Evolutionary conservation across 2,888 invertebrate genomes (phyloP), one percentile per base, ranked within the genome.

Genomic region (Morinoia aosen): DNA sequence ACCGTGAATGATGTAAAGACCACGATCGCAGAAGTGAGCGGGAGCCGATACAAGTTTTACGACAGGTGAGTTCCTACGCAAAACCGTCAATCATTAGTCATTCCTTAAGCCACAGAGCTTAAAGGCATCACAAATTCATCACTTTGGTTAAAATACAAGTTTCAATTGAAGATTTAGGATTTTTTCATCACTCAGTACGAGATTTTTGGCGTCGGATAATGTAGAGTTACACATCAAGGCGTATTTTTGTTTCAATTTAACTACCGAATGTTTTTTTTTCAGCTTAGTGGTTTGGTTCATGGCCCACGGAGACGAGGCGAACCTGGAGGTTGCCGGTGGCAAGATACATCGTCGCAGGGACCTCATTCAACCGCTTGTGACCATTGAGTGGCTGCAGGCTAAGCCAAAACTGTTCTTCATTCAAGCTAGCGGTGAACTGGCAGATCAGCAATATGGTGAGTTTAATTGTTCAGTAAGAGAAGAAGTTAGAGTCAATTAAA

Each of bases 331-430:
- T 40, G 95, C 93, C 64, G 94, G 95, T 48, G 96, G 96, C 3
- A 40, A 93, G 58, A 96, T 96, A 16, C 95, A 96, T 48, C 88
- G 96, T 0, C 95, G 95, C 3, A 19, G 91, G 3, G 96, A 96
- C 39, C 94, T 96, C 95, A 96, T 96, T 12, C 91, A 96, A 5
- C 96, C 96, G 8, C 96, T 96, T 95, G 95, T 94, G 33, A 94
- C 96, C 12, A 96, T 96, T 40, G 95, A 95, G 57, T 96, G 96
- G 96, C 95, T 96, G 40, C 40, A 64, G 94, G 96, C 96, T 76
- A 96, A 96, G 91, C 96, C 96, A 48, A 96, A 96, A 64, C 95
- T 96, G 2, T 96, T 96, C 95, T 96, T 96, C 96, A 96, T 96
- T 40, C 96, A 96, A 88, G 96, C 96, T 11, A 96, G 96, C 40